Percentiles rank a stretch among this genome's conserved stretches.
phyloP scores from a whole-genome alignment of 2,113 vertebrate genomes.

The Spilogale gracilis region DNA sequence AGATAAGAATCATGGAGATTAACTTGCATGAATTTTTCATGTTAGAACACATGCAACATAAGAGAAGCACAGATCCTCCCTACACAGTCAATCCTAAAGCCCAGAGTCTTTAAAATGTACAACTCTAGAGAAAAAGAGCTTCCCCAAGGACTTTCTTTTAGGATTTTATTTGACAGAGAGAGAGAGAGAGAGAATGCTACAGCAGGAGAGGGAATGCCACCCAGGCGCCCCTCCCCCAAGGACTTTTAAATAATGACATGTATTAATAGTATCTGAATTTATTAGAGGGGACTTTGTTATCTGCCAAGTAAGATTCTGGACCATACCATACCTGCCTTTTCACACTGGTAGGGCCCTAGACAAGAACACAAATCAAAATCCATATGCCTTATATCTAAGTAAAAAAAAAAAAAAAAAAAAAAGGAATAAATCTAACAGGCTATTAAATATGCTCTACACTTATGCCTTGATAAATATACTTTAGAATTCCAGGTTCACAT shows the following conservation, averaged over 20 bases:
- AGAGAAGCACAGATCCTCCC: background rate
- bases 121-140: background rate
- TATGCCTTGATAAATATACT: background rate
- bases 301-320: background rate
- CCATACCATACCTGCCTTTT: background rate
- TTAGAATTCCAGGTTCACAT: background rate
- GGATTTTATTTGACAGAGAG: no score
- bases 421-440: slow-evolving; percentile 37
- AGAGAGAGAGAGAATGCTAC: no score
- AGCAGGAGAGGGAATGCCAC: no score
- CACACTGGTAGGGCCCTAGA: background rate
- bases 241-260: background rate
- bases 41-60: background rate
- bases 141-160: no score
- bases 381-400: background rate
- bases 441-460: slow-evolving; percentile 1
- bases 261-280: background rate
- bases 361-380: slow-evolving; percentile 45
- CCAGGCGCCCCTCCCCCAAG: background rate
- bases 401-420: no score
- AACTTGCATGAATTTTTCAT: background rate
- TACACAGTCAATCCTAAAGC: background rate
- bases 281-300: background rate
- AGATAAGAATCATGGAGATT: background rate
- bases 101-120: background rate